Base-by-base conservation (phyloP, 2,888 invertebrate genomes). In the Andrena chrysosceles region DNA sequence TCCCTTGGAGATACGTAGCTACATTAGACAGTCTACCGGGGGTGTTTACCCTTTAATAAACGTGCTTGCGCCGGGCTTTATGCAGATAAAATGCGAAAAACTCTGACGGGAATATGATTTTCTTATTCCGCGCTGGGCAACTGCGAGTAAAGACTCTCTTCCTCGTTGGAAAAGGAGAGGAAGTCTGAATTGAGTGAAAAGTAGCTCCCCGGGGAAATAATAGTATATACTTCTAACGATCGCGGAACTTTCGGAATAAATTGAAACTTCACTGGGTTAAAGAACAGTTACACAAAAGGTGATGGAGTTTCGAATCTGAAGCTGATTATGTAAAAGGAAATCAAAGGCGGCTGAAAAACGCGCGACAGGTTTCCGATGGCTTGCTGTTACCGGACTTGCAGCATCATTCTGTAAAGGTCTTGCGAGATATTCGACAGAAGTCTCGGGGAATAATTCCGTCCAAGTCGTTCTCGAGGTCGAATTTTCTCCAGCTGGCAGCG, bases 41-140 rank as follows among this genome's bases (percentile, higher is more conserved):
- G 10, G 42, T 66, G 64, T 78, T 78, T 79, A 70, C 42, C 56
- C 49, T 26, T 70, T 77, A 78, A 78, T 68, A 67, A 52, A 7
- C 3, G 48, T 20, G 48, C 20, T n/a, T 52, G 29, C 29, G 29
- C 13, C 13, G 42, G 20, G 35, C 35, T 33, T 64, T 59, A 64
- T 42, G 33, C 64, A 64, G 31, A 59, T 78, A 64, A 78, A 78
- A 31, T 10, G 6, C 10, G 5, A 10, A 26, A 35, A 63, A 79
- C 26, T 59, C 26, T 23, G 29, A 54, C 26, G 48, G 56, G 48
- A 63, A 48, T 69, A n/a, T 49, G 10, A 63, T 64, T 74, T 48
- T 52, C 52, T 49, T 49, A 16, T 64, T 23, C 72, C 26, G 31
- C 5, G 20, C 23, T 6, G 33, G 5, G 6, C 42, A 20, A 42